A percentile compares a stretch with the other conserved stretches of the same genome.
Conservation (phyloP, 2,797 vertebrate species). For the Anabacerthia variegaticeps region DNA sequence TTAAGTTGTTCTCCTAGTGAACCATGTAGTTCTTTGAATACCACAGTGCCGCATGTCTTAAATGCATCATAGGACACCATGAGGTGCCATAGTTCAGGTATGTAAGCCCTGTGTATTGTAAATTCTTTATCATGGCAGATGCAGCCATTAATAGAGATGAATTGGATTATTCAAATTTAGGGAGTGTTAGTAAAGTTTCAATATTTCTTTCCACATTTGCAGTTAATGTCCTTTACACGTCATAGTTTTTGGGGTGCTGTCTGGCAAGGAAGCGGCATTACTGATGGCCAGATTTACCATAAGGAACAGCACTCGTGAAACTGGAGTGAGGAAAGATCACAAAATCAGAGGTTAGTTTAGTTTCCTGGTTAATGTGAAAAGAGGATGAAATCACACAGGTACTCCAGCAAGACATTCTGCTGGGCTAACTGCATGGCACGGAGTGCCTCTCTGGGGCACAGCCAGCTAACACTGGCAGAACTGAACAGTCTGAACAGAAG, state of each 20-base stretch:
- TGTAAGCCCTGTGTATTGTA: background rate
- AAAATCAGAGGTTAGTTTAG: background rate
- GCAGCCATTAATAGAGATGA: background rate
- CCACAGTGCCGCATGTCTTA: background rate
- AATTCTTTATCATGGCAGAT: background rate
- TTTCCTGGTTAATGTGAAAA: background rate
- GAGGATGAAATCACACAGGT: background rate
- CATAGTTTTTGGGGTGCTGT: background rate
- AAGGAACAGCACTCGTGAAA: background rate
- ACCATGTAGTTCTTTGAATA: background rate
- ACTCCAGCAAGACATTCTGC: background rate
- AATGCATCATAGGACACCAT: background rate
- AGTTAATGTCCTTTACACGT: background rate
- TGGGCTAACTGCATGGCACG: fast-evolving
- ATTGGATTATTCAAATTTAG: background rate
- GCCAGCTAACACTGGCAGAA: background rate
- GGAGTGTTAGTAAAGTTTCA: background rate
- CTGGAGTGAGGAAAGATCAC: background rate
- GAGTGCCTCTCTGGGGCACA: background rate
- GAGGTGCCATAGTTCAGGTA: background rate
- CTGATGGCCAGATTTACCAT: background rate
- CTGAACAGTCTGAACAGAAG: background rate
- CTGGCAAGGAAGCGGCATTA: background rate
- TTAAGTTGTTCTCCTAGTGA: background rate
- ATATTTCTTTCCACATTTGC: background rate